A percentile compares a stretch with the other conserved stretches of the same genome.
phyloP scores from a whole-genome alignment of 2,797 vertebrate species.

The Catostomus latipinnis region DNA sequence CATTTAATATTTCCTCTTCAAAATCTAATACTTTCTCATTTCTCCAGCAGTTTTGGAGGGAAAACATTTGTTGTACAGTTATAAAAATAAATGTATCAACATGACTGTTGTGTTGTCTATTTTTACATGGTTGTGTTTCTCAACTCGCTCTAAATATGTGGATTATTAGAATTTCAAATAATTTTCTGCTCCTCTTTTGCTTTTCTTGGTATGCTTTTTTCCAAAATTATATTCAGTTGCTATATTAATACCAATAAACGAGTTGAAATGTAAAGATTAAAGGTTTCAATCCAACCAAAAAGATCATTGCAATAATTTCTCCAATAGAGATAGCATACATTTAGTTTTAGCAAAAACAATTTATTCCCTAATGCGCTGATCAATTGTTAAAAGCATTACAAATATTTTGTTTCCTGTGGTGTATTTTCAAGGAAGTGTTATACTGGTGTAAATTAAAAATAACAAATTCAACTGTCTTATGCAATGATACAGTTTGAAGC shows the following conservation, averaged over 20 bases:
- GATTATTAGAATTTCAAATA: not conserved
- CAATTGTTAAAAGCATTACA: constrained; percentile 63
- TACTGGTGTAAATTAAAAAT: constrained; percentile 1
- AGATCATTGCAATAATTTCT: too few relatives aligned
- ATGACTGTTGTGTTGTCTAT: not conserved
- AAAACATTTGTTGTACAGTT: constrained; percentile 27
- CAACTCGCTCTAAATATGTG: not conserved
- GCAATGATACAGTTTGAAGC: constrained; percentile 23
- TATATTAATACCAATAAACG: constrained; percentile 18
- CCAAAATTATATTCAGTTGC: too few relatives aligned
- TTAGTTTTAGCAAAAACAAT: constrained; percentile 64
- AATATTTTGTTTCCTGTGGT: constrained; percentile 72
- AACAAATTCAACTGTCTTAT: not conserved
- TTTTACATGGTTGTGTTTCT: not conserved
- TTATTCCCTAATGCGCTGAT: constrained; percentile 73
- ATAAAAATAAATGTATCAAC: constrained; percentile 11
- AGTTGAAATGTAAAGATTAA: constrained; percentile 10
- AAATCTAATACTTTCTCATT: not conserved
- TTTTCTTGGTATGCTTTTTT: not conserved
- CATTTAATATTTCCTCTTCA: constrained; percentile 12
- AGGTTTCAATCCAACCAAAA: not conserved
- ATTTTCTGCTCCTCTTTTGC: not conserved
- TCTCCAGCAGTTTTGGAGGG: not conserved
- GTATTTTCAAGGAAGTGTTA: constrained; percentile 45
- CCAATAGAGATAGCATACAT: not conserved